Evolutionary conservation across 2,888 invertebrate species (phyloP).

Genomic region (Eurytoma californica): DNA sequence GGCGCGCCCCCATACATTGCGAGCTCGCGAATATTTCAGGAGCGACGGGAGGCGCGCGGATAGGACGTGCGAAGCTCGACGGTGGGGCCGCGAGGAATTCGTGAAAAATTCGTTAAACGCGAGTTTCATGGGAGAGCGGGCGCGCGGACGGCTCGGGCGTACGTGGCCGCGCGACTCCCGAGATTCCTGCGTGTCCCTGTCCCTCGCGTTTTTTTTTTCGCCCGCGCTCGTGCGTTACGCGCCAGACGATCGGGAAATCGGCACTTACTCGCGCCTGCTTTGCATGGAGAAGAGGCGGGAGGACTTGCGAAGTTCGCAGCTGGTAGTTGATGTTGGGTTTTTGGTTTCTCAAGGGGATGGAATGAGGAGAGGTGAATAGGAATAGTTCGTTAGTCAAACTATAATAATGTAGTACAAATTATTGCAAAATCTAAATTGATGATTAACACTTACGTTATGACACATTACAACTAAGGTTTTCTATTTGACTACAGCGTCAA

Average conservation of each 20-base stretch:
- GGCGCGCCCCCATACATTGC: conserved; percentile 7
- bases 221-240: conserved; percentile 9
- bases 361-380: too few relatives aligned
- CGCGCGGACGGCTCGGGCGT: neutral
- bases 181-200: conserved; percentile 1
- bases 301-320: neutral
- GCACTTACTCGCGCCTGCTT: neutral
- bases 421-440: too few relatives aligned
- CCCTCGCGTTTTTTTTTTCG: neutral
- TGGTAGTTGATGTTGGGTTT: neutral
- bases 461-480: too few relatives aligned
- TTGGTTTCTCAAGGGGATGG: too few relatives aligned
- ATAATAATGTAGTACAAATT: too few relatives aligned
- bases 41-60: neutral
- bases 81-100: conserved; percentile 1
- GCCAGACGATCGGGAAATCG: neutral
- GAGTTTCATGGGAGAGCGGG: conserved; percentile 20
- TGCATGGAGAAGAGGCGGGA: neutral
- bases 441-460: too few relatives aligned
- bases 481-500: too few relatives aligned
- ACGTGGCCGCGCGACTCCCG: neutral
- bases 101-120: conserved; percentile 41
- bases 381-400: too few relatives aligned
- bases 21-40: conserved; percentile 56
- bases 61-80: neutral